Conservation (phyloP, 53 echinoderm and acorn worm genomes). For the Zoroaster sp. region DNA sequence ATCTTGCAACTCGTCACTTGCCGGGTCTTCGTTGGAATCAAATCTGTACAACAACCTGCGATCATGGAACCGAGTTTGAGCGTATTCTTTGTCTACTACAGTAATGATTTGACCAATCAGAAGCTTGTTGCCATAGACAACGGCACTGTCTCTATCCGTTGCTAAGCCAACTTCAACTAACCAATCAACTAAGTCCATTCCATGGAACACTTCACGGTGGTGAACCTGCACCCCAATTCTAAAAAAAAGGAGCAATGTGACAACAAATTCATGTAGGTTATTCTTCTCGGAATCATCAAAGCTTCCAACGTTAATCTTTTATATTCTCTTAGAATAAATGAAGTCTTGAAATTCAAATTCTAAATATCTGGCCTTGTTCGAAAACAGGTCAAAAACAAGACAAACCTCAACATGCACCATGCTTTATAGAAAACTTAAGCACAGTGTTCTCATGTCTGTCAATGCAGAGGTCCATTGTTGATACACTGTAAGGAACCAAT, state of each 20-base stretch:
- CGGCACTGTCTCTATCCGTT: slow-evolving; percentile 56
- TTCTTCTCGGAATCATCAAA: background rate
- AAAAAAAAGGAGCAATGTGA: background rate
- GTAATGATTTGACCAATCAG: slow-evolving; percentile 68
- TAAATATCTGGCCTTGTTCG: too few relatives aligned
- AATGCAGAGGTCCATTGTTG: too few relatives aligned
- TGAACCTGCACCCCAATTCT: slow-evolving; percentile 34
- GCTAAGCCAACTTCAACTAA: slow-evolving; percentile 81
- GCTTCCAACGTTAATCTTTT: background rate
- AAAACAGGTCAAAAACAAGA: too few relatives aligned
- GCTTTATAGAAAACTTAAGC: too few relatives aligned
- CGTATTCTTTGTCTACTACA: slow-evolving; percentile 62
- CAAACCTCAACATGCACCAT: too few relatives aligned
- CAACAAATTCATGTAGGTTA: background rate
- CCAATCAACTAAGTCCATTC: slow-evolving; percentile 78
- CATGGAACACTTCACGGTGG: slow-evolving; percentile 57
- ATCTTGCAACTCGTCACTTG: background rate
- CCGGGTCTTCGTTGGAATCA: background rate
- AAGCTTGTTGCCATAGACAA: slow-evolving; percentile 64
- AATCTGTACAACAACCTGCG: slow-evolving; percentile 15
- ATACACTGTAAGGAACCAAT: too few relatives aligned
- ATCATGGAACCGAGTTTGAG: slow-evolving; percentile 48
- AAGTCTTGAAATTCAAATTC: too few relatives aligned
- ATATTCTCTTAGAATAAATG: too few relatives aligned
- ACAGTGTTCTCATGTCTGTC: too few relatives aligned